Conservation (phyloP, 2,797 vertebrate species). For the Calcarius lapponicus region DNA sequence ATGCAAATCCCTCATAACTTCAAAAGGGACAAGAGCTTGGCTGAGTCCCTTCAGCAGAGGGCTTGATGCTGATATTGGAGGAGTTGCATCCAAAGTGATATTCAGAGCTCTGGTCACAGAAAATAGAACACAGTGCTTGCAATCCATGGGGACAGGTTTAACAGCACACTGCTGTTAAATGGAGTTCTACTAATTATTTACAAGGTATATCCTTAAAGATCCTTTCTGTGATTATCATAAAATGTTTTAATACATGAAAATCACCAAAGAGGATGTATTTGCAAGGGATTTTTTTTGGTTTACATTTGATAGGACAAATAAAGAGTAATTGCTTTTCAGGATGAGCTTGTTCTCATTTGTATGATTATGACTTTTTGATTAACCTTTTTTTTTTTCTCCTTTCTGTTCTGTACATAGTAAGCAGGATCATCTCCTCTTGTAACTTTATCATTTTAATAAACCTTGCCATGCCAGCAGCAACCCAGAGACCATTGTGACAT, state of each 20-base stretch:
- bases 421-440: background rate
- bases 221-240: background rate
- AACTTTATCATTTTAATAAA: conserved; percentile 64
- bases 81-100: background rate
- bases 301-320: conserved; percentile 9
- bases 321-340: conserved; percentile 50
- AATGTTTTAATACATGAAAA: background rate
- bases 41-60: too few species aligned
- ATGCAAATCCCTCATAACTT: background rate
- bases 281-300: background rate
- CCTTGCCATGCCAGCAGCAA: conserved; percentile 5
- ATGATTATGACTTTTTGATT: conserved; percentile 50
- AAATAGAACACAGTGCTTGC: background rate
- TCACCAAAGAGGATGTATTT: background rate
- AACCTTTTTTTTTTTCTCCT: background rate
- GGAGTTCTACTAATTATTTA: background rate
- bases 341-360: conserved; percentile 39
- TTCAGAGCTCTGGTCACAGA: background rate
- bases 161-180: background rate
- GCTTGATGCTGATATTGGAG: background rate
- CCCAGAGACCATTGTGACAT: background rate
- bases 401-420: conserved; percentile 5
- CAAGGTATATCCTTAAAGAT: background rate
- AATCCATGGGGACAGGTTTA: background rate
- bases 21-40: background rate